Conservation (phyloP, 2,888 invertebrate species). For the Netelia inedita region DNA sequence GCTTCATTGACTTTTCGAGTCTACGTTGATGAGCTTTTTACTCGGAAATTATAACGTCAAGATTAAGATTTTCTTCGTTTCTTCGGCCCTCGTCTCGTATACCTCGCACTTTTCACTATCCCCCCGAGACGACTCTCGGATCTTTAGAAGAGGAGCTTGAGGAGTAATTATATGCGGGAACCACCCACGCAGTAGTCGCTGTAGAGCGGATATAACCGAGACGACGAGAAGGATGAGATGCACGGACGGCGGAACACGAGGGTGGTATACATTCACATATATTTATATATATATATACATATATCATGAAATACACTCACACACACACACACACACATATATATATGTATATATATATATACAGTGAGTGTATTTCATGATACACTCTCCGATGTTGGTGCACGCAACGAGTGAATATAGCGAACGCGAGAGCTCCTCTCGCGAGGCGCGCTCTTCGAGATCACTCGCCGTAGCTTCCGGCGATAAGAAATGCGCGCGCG, state of each 20-base stretch:
- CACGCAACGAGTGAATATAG: constrained; percentile 19
- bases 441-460: constrained; percentile 29
- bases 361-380: neutral
- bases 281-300: neutral
- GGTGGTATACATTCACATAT: constrained; percentile 17
- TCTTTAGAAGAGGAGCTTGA: constrained; percentile 1
- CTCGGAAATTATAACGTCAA: neutral
- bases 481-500: constrained; percentile 33
- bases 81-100: neutral
- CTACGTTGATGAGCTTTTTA: neutral
- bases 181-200: constrained; percentile 55
- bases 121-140: neutral
- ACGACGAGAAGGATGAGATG: constrained; percentile 14
- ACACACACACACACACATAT: neutral
- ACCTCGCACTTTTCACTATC: constrained; percentile 1
- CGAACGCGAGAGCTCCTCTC: constrained; percentile 2
- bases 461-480: constrained; percentile 39
- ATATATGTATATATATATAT: neutral
- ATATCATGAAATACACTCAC: neutral
- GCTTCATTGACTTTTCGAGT: neutral
- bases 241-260: constrained; percentile 34
- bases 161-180: constrained; percentile 54
- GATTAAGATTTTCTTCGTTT: neutral
- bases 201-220: constrained; percentile 41
- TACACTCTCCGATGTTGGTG: constrained; percentile 5